Base-by-base conservation (phyloP, 2,797 vertebrate genomes). In the Coreius guichenoti region DNA sequence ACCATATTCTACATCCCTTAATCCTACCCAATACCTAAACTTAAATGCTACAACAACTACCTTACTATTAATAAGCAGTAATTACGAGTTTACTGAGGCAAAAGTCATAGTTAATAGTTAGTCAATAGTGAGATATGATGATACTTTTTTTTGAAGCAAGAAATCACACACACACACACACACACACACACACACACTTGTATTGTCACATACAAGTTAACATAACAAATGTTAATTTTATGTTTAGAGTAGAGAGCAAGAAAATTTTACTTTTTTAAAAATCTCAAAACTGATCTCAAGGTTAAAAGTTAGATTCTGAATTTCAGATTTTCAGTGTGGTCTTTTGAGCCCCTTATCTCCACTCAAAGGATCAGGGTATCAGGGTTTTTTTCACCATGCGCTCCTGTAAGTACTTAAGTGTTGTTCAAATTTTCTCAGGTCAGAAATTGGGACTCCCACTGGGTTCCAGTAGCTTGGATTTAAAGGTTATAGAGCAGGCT, bases 371-470 rank as follows among this genome's bases (percentile, higher is more conserved):
- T n/a, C 54, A n/a, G 51, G 36, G 51, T 16, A 21, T 11, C 49
- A 11, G 8, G 31, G 13, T 74, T 7, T 61, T 82, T 51, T 83
- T 49, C 49, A 39, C 29, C 83, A 70, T 76, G 23, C n/a, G 69
- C 69, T 86, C 49, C 39, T 83, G 70, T 79, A 87, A 49, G 17
- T 49, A 47, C 58, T 68, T 67, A 47, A 73, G 45, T 56, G 33
- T 65, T 68, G 63, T 77, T 88, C 43, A 63, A 29, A 68, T 88
- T 83, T 84, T 65, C 70, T 83, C 49, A 58, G 81, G 73, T 81
- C 12, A 80, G 29, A 81, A 70, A 81, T 63, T 36, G 86, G 43
- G 63, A 76, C 65, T 78, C 89, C 80, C 68, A 49, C 83, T 74
- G 61, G 23, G 76, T 72, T 72, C 47, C 80, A 82, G 80, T 86